Base-by-base conservation (phyloP, 2,888 invertebrate genomes). In the Nebria brevicollis region DNA sequence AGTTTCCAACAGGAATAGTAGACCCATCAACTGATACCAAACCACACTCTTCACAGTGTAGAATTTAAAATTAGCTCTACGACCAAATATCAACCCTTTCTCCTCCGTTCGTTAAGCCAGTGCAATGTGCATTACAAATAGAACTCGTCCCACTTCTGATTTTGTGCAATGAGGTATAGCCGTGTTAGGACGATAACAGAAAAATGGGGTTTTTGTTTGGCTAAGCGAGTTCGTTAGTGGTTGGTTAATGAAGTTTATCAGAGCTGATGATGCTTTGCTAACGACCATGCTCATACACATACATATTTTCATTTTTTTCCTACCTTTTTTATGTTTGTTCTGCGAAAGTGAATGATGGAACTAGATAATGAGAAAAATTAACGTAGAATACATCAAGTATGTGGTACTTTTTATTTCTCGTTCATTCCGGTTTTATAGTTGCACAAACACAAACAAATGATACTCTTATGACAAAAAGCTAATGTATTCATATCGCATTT, bases 171-270 rank as follows among this genome's bases (percentile, higher is more conserved):
- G 25, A 15, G 34, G 25, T 20, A 11, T 34, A 34, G 5, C 11
- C 11, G 7, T 25, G 13, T 25, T 66, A 66, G 66, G 25, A 11
- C 15, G 70, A 34, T 26, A 25, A 70, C 26, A 20, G 15, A 11
- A 25, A 15, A 20, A 15, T 26, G 34, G 15, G 25, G 70, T 70
- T 70, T 70, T 66, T 70, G 25, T 25, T 70, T 70, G 11, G 20
- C 70, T 70, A 70, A 70, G 70, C 70, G 70, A 25, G 70, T 70
- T 70, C 70, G 70, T 70, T 70, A 70, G 70, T 25, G 70, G 25
- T 34, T 70, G 70, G 26, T 1, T 25, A 70, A 70, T 25, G 70
- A 70, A 25, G 70, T 70, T 70, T 70, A 70, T 70, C 34, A 70
- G 15, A 70, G 26, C 70, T 70, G 70, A 70, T 6, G 70, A 70